phyloP scores from a whole-genome alignment of 2,797 vertebrate species.

The Neosilurus mollespiculum region DNA sequence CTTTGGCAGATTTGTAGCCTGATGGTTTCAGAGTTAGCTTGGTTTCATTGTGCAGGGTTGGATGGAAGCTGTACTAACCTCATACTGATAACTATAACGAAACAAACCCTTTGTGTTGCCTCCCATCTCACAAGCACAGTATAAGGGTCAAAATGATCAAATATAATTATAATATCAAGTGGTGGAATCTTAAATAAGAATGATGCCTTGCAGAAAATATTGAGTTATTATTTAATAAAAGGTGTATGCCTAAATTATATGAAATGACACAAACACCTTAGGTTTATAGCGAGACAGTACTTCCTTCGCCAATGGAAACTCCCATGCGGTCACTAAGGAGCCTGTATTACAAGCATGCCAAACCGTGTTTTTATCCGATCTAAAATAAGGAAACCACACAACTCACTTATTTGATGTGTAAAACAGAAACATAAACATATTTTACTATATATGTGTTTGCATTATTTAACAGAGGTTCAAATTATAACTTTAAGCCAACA shows the following conservation, averaged over 20 bases:
- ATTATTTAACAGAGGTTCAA: slow-evolving; percentile 60
- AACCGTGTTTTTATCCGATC: slow-evolving; percentile 14
- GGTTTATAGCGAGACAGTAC: slow-evolving; percentile 26
- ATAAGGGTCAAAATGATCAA: not conserved
- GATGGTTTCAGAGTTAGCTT: slow-evolving; percentile 18
- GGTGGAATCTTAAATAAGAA: not conserved
- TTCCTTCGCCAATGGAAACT: slow-evolving; percentile 16
- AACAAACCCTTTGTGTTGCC: not conserved
- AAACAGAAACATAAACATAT: slow-evolving; percentile 47
- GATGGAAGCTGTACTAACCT: slow-evolving; percentile 10
- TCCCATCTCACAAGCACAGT: not conserved
- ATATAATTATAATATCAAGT: not conserved
- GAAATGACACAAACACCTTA: not conserved
- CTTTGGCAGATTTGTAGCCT: slow-evolving; percentile 1
- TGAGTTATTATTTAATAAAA: not conserved
- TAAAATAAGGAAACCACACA: slow-evolving; percentile 33
- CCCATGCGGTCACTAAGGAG: slow-evolving; percentile 35
- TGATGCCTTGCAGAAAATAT: not conserved
- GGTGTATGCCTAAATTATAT: not conserved
- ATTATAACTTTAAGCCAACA: slow-evolving; percentile 51
- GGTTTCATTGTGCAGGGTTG: slow-evolving; percentile 23
- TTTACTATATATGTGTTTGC: slow-evolving; percentile 51
- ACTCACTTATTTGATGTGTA: slow-evolving; percentile 60
- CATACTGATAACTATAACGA: slow-evolving; percentile 9
- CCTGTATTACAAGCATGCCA: slow-evolving; percentile 39